Evolutionary conservation across 2,888 invertebrate species (phyloP), one percentile per base, ranked within the genome.

Genomic region (Tenthredo scrophulariae): DNA sequence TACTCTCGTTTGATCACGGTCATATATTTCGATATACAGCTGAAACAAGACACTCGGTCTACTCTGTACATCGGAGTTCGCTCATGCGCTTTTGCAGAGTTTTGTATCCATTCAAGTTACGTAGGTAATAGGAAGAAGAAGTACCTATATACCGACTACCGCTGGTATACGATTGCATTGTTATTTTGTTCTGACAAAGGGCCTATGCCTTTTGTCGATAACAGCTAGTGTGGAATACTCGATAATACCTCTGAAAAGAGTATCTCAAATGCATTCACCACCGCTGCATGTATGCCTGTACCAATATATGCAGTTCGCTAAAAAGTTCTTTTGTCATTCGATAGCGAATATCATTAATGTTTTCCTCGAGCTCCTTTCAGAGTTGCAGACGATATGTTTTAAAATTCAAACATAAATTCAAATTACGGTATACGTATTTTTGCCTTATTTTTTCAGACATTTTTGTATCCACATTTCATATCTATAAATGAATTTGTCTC

Each of bases 131-230:
- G 26, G 74, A 74, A 26, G 43, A 74, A 74, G n/a, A n/a, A 74
- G 72, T 40, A 74, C 18, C n/a, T n/a, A 65, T 37, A 15, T 70
- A 70, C 37, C n/a, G 43, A 15, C 26, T 22, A 37, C 13, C 18
- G 43, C 22, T 46, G 70, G 70, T 37, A 22, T 33, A 33, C 54
- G 75, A 77, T 77, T 29, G 77, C 33, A 77, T 77, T 54, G 77
- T 77, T 77, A 54, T 77, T 77, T 54, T 18, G 3, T 29, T 33
- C 29, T 54, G 29, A 77, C 77, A 33, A 77, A 33, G 26, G 29
- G 37, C n/a, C 58, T 18, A 40, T 43, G 54, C 13, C 74, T 50
- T 62, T 37, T 58, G 65, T 65, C 15, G 65, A 65, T 82, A 65
- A 43, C 46, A 67, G 26, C 82, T 7, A 65, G 22, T 70, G 65